Conservation (phyloP, 2,113 vertebrate genomes). For the Noturus placidus region DNA sequence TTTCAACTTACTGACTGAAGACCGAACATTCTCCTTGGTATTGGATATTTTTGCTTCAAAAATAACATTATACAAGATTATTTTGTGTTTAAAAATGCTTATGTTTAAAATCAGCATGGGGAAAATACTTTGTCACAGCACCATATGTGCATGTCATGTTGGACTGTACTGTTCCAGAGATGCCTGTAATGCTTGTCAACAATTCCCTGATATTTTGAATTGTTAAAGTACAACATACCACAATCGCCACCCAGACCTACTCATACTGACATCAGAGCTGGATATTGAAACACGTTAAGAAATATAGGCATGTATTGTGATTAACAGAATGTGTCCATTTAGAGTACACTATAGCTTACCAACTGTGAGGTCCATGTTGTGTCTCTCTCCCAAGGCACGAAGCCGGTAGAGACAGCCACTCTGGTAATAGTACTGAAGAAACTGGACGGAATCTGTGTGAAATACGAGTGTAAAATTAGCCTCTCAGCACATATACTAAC, state of each 20-base stretch:
- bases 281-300: background rate
- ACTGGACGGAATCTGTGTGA: constrained; percentile 89
- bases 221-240: background rate
- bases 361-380: constrained; percentile 77
- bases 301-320: no score
- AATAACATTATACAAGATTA: no score
- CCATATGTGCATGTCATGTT: background rate
- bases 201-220: background rate
- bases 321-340: background rate
- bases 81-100: no score
- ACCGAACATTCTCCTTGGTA: no score
- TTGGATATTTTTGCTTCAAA: no score
- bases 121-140: no score
- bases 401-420: constrained; percentile 93
- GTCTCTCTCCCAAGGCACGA: constrained; percentile 87
- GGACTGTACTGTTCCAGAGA: background rate
- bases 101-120: no score
- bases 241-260: background rate
- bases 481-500: background rate
- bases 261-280: background rate
- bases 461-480: constrained; percentile 2
- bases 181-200: background rate
- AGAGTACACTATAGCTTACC: constrained; percentile 12
- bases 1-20: no score
- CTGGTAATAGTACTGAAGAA: constrained; percentile 98